Evolutionary conservation across 2,888 invertebrate species (phyloP).

Genomic region (Tanaodytes sp.): DNA sequence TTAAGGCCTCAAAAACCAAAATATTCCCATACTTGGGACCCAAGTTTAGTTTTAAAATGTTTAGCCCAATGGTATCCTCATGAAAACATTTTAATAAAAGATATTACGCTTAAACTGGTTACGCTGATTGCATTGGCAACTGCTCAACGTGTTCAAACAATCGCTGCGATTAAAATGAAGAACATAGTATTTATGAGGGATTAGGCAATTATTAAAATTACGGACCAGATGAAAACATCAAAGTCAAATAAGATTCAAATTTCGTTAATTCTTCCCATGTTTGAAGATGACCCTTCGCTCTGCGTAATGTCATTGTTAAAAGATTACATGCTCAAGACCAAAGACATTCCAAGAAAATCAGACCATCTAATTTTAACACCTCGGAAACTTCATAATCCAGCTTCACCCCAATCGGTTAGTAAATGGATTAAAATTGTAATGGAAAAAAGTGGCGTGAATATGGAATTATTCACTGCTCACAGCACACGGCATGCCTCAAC

Average conservation of each 20-base stretch:
- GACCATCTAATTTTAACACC: background rate
- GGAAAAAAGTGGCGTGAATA: background rate
- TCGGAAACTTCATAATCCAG: background rate
- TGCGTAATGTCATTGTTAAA: background rate
- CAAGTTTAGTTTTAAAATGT: background rate
- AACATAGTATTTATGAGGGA: background rate
- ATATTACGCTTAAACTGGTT: background rate
- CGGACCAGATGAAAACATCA: slow-evolving; percentile 8
- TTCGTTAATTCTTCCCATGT: background rate
- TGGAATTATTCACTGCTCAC: background rate
- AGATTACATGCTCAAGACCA: background rate
- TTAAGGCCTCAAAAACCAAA: slow-evolving; percentile 46
- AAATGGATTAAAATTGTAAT: slow-evolving; percentile 17
- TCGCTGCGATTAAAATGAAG: background rate
- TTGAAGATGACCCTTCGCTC: background rate
- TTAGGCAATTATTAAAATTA: slow-evolving; percentile 3
- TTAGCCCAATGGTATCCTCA: background rate
- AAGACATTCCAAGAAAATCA: background rate
- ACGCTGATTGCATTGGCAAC: slow-evolving; percentile 2
- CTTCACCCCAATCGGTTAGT: slow-evolving; percentile 1
- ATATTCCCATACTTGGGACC: slow-evolving; percentile 38
- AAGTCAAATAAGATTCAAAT: background rate
- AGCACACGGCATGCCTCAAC: slow-evolving; percentile 18
- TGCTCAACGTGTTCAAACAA: slow-evolving; percentile 4
- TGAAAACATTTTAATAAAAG: background rate